Percentiles rank a stretch among this genome's conserved stretches.
phyloP scores from a whole-genome alignment of 2,113 vertebrate species.

The Pagrus major region DNA sequence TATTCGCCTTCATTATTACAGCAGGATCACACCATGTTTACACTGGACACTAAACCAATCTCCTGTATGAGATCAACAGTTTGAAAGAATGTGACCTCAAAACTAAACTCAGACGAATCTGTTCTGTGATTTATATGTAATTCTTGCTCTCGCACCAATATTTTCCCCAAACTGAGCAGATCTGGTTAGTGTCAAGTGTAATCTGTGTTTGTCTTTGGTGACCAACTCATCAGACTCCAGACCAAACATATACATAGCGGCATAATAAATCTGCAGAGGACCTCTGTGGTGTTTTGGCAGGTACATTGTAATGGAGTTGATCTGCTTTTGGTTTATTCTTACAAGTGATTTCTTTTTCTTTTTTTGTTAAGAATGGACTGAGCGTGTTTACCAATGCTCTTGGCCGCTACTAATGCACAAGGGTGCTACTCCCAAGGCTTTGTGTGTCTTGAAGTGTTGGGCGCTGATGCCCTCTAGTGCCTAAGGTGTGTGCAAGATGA shows the following conservation, averaged over 20 bases:
- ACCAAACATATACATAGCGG: conserved; percentile 31
- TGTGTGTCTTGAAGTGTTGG: conserved; percentile 42
- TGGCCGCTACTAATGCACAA: conserved; percentile 23
- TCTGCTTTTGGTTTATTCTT: conserved; percentile 31
- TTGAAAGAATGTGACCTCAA: conserved; percentile 46
- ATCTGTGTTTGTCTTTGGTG: conserved; percentile 52
- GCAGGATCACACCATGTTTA: conserved; percentile 36
- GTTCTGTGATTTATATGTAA: conserved; percentile 26
- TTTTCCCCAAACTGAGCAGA: conserved; percentile 23
- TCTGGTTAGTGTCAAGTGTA: conserved; percentile 43
- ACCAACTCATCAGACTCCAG: conserved; percentile 15
- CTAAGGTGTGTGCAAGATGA: conserved; percentile 15
- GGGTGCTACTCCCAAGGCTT: not conserved
- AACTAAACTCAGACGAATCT: conserved; percentile 50
- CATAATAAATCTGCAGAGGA: conserved; percentile 27
- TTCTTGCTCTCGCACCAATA: conserved; percentile 11
- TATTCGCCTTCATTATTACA: conserved; percentile 14
- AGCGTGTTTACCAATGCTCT: not conserved
- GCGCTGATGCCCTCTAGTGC: conserved; percentile 73
- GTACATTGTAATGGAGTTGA: conserved; percentile 4
- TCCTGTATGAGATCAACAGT: conserved; percentile 25
- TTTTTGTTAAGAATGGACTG: conserved; percentile 5
- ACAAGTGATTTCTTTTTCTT: conserved; percentile 7
- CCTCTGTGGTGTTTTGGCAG: conserved; percentile 19
- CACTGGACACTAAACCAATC: conserved; percentile 19